Evolutionary conservation across 1,140 invertebrate genomes (phyloP), one percentile per base, ranked within the genome.

Genomic region (Stegodyphus dumicola): DNA sequence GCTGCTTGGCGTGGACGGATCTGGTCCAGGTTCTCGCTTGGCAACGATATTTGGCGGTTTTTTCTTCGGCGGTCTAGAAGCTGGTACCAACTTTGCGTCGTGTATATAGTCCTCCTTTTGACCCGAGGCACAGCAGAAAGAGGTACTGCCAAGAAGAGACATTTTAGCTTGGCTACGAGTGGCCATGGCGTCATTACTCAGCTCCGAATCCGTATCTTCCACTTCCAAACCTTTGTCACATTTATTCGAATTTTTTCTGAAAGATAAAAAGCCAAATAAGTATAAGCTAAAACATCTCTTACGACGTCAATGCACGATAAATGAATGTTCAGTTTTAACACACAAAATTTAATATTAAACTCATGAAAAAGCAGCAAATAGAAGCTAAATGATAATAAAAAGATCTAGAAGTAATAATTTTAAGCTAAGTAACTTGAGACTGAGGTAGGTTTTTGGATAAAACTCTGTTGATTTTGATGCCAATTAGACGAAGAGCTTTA

Each of bases 61-160:
- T 52, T 83, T 83, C 18, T 75, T 83, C 48, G 80, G 71, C 70
- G 69, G 53, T n/a, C 52, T 56, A 5, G 60, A 51, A 64, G 69
- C 54, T 13, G 78, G 78, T 33, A 75, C 9, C 9, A 75, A 53
- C 33, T 52, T 74, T 15, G 60, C 71, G 15, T 83, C 80, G n/a
- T 70, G 80, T 13, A 83, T 53, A 56, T 83, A 83, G 60, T 83
- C 80, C 60, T 83, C 80, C 48, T 83, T 83, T 52, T 83, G 80
- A n/a, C 80, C 80, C 13, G 80, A 83, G 33, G 71, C 80, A 13
- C 80, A 83, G n/a, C 80, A 83, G 64, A 83, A 83, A n/a, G 80
- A 75, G 11, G 80, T 83, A 33, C 80, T 67, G 71, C 71, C 51
- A 33, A 83, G 53, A 6, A 83, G 80, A n/a, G 70, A 75, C 71